phyloP scores from a whole-genome alignment of 2,888 invertebrate genomes.

The Agonopterix subpropinquella region DNA sequence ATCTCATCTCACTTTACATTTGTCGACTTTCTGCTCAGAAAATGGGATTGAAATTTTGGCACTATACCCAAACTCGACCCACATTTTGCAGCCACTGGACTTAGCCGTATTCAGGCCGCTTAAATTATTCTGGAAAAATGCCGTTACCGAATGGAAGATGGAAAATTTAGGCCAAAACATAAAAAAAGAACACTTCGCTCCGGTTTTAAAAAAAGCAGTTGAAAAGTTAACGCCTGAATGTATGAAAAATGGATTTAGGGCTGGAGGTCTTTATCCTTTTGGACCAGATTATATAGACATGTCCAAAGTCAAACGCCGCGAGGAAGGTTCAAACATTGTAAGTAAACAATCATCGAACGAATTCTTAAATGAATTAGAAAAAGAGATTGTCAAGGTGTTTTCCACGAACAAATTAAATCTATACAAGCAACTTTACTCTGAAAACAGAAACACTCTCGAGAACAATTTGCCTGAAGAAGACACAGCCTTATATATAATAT shows the following conservation, averaged over 20 bases:
- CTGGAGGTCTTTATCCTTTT: constrained; percentile 19
- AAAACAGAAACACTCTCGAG: constrained; percentile 10
- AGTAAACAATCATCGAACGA: background rate
- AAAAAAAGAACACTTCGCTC: constrained; percentile 19
- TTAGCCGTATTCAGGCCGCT: constrained; percentile 18
- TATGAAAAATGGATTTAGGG: constrained; percentile 21
- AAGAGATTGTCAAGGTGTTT: constrained; percentile 14
- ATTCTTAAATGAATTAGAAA: constrained; percentile 15
- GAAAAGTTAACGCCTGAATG: constrained; percentile 7
- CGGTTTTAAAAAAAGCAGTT: constrained; percentile 16
- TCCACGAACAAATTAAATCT: constrained; percentile 14
- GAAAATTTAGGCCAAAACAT: constrained; percentile 13
- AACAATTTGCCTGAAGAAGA: constrained; percentile 10
- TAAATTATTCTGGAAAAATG: constrained; percentile 15
- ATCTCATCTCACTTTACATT: too few species aligned
- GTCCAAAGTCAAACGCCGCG: constrained; percentile 13
- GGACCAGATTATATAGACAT: constrained; percentile 20
- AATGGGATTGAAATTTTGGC: too few species aligned
- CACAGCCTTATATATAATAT: constrained; percentile 10
- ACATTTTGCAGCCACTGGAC: constrained; percentile 18
- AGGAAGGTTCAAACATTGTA: background rate
- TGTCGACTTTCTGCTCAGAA: too few species aligned
- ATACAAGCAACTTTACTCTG: constrained; percentile 16
- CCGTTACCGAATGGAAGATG: constrained; percentile 16
- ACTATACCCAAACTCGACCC: constrained; percentile 17